These are phyloP conservation scores for Gorilla gorilla DNA, from an alignment of 2,113 vertebrate genomes.

Conservation along the genomic window DNA sequence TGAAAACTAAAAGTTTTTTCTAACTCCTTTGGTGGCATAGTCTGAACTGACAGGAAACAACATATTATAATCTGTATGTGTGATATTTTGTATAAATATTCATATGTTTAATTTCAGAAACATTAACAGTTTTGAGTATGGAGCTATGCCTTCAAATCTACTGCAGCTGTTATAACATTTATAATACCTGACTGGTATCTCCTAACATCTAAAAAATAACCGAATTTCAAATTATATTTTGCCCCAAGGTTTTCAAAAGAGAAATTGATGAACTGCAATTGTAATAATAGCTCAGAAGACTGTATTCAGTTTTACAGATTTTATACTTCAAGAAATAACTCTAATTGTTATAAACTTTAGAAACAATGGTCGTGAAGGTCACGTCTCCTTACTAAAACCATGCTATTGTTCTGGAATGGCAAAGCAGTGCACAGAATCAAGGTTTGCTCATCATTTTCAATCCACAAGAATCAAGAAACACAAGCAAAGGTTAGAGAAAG, in stretches of 20 bases:
- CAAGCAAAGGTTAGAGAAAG: neutral
- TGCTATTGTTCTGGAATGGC: neutral
- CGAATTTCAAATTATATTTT: neutral
- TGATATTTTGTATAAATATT: neutral
- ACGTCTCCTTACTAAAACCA: rapidly evolving
- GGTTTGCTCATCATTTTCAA: neutral
- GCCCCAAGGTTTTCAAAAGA: neutral
- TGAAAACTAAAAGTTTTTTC: neutral
- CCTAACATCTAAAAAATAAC: neutral
- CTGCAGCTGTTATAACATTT: neutral
- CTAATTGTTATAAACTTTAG: neutral
- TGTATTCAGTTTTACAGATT: neutral
- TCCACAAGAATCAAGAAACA: neutral
- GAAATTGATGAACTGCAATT: neutral
- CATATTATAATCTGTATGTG: neutral
- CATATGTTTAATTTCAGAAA: neutral
- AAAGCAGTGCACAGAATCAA: neutral
- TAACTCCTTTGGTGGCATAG: neutral
- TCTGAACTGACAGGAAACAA: neutral
- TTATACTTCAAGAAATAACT: neutral
- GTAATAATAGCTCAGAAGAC: neutral
- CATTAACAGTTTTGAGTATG: neutral
- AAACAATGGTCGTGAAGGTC: neutral
- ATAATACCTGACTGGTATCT: neutral
- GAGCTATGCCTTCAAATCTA: neutral